A percentile compares a stretch with the other conserved stretches of the same genome.
phyloP scores from a whole-genome alignment of 2,888 invertebrate species.

The Drosophila subquinaria region DNA sequence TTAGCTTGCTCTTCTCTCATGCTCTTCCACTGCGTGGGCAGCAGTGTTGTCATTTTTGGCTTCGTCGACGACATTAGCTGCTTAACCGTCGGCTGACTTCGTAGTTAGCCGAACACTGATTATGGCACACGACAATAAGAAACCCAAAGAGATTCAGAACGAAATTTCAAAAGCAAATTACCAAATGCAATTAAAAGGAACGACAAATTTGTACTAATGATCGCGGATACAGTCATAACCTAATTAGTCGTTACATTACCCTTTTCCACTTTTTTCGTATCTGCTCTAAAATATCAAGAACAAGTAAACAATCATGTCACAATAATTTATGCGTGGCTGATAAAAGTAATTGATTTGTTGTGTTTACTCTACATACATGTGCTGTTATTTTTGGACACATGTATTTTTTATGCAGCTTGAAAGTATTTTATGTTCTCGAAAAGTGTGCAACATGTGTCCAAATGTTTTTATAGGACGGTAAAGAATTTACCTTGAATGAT shows the following conservation, averaged over 20 bases:
- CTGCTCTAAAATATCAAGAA: background rate
- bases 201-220: background rate
- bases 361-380: background rate
- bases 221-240: background rate
- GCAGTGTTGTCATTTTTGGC: background rate
- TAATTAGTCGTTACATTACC: background rate
- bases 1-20: background rate
- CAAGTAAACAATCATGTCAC: background rate
- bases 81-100: conserved; percentile 2
- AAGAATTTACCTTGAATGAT: background rate
- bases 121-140: background rate
- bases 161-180: conserved; percentile 1
- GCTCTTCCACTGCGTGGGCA: background rate
- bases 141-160: background rate
- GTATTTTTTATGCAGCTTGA: background rate
- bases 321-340: background rate
- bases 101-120: background rate
- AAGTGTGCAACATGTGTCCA: background rate
- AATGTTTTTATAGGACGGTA: background rate
- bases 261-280: background rate
- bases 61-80: conserved; percentile 4
- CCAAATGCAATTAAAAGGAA: conserved; percentile 3
- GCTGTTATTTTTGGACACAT: background rate
- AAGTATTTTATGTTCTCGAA: background rate
- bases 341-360: conserved; percentile 5